A percentile compares a stretch with the other conserved stretches of the same genome.
Evolutionary conservation across 1,140 invertebrate genomes (phyloP).

Genomic region (Globodera ellingtonae): DNA sequence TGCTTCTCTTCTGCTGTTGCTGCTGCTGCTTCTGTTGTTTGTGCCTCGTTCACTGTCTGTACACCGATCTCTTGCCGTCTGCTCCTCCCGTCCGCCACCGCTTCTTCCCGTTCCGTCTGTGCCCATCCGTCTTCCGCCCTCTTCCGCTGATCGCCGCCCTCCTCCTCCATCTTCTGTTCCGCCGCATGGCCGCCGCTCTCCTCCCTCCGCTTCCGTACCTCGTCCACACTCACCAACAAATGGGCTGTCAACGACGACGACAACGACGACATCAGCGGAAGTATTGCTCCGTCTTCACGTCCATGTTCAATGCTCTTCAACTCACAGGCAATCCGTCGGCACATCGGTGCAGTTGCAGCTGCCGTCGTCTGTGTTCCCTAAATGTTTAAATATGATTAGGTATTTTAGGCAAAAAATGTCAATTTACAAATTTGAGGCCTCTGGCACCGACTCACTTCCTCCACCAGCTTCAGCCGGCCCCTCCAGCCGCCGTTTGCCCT

Average conservation of each 20-base stretch:
- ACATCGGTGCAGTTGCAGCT: neutral
- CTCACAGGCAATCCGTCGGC: neutral
- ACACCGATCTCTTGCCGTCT: neutral
- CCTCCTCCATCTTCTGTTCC: neutral
- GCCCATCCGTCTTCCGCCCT: neutral
- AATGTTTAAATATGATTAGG: no score
- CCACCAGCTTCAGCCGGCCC: neutral
- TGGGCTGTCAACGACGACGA: neutral
- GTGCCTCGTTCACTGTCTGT: neutral
- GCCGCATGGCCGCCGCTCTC: neutral
- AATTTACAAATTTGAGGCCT: no score
- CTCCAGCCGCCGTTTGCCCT: neutral
- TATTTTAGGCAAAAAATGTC: no score
- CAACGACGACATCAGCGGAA: neutral
- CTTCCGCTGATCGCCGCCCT: neutral
- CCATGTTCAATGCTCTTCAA: neutral
- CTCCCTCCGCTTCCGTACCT: neutral
- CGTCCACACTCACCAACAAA: constrained; percentile 3
- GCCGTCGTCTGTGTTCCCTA: neutral
- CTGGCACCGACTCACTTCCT: neutral
- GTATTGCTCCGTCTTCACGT: no score
- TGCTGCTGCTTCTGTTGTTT: neutral
- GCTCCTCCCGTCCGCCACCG: neutral
- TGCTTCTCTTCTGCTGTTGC: neutral
- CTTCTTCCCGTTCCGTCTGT: constrained; percentile 2